phyloP scores from a whole-genome alignment of 2,888 invertebrate genomes.

The Nomada goodeniana region DNA sequence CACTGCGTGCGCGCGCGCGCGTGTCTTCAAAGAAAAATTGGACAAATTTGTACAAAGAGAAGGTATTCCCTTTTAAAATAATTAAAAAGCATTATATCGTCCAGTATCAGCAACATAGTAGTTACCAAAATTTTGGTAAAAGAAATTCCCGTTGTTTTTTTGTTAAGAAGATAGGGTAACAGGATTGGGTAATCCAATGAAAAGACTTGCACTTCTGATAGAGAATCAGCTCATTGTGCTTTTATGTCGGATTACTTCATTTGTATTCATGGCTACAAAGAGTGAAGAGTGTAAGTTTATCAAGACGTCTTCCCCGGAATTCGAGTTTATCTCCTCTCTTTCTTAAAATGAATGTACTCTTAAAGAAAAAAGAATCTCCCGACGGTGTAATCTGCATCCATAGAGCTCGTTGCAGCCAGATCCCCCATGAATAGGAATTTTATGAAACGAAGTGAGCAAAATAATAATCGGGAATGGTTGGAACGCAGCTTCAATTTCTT shows the following conservation, averaged over 20 bases:
- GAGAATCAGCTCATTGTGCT: slow-evolving; percentile 5
- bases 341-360: slow-evolving; percentile 48
- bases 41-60: no score
- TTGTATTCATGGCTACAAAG: slow-evolving; percentile 58
- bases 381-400: slow-evolving; percentile 58
- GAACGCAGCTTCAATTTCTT: not conserved
- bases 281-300: slow-evolving; percentile 43
- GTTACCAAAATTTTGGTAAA: no score
- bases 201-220: not conserved
- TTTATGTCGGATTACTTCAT: slow-evolving; percentile 39
- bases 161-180: not conserved
- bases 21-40: no score
- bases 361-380: slow-evolving; percentile 33
- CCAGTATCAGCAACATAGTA: no score
- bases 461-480: slow-evolving; percentile 26
- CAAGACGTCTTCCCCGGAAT: slow-evolving; percentile 41
- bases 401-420: slow-evolving; percentile 42
- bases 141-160: not conserved
- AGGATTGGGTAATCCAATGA: not conserved
- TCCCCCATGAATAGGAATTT: slow-evolving; percentile 63
- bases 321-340: slow-evolving; percentile 42
- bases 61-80: no score
- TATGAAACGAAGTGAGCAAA: slow-evolving; percentile 12
- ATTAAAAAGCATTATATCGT: no score
- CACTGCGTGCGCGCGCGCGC: no score